phyloP scores from a whole-genome alignment of 2,113 vertebrate genomes.

The Pelecanus crispus region DNA sequence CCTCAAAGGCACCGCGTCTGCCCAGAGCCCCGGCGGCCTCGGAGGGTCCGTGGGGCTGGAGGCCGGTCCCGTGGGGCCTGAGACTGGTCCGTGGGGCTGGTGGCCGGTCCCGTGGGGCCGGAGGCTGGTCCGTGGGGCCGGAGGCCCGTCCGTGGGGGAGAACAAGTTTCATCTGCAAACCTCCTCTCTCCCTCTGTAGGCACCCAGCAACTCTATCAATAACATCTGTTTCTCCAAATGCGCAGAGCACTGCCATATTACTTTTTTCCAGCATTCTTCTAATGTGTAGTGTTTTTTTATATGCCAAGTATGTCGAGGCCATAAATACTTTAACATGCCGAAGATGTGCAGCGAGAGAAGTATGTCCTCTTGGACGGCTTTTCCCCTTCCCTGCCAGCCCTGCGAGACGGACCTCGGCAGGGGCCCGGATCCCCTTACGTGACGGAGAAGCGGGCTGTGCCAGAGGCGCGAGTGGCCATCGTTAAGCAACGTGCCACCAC shows the following conservation, averaged over 20 bases:
- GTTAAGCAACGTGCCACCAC: rapidly evolving
- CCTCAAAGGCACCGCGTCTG: rapidly evolving
- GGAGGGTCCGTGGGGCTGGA: neutral
- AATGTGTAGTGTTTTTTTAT: neutral
- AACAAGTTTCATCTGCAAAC: neutral
- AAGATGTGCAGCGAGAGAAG: neutral
- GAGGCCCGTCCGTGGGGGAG: neutral
- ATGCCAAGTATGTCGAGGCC: neutral
- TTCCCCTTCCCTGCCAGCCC: neutral
- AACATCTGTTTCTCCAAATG: neutral
- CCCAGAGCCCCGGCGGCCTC: neutral
- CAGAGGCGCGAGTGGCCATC: too few relatives aligned
- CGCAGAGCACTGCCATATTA: neutral
- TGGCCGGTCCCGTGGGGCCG: too few relatives aligned
- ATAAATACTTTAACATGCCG: conserved; percentile 25
- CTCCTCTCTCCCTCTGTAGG: neutral
- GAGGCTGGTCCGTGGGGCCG: neutral
- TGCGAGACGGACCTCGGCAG: neutral
- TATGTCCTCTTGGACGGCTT: neutral
- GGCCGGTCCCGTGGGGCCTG: neutral
- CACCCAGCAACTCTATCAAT: neutral
- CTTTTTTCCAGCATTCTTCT: conserved; percentile 35
- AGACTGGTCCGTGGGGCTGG: neutral
- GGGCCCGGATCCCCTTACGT: neutral
- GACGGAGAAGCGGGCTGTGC: neutral